A percentile compares a stretch with the other conserved stretches of the same genome.
These are phyloP conservation scores for Eulithis prunata DNA, from an alignment of 2,888 invertebrate genomes.

Conservation along the genomic window DNA sequence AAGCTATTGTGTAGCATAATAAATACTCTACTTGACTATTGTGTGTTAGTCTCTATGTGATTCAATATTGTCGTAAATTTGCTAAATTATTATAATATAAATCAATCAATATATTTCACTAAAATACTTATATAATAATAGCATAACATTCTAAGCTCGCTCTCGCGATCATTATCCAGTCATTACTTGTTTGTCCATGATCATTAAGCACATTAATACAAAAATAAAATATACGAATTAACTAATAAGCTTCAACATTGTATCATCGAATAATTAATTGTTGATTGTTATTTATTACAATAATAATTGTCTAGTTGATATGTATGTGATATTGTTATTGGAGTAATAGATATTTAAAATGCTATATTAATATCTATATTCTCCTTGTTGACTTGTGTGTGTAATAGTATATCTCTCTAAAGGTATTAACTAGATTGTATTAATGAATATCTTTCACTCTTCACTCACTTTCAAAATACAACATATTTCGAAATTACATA, in stretches of 20 bases:
- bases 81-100: conserved; percentile 36
- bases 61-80: conserved; percentile 47
- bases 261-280: conserved; percentile 82
- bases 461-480: conserved; percentile 27
- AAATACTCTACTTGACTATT: conserved; percentile 49
- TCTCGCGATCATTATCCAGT: conserved; percentile 65
- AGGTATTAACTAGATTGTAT: conserved; percentile 32
- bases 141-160: conserved; percentile 44
- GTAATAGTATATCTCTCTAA: conserved; percentile 61
- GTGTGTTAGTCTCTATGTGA: conserved; percentile 56
- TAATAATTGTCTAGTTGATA: conserved; percentile 76
- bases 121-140: conserved; percentile 45
- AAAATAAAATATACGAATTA: conserved; percentile 69
- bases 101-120: conserved; percentile 36
- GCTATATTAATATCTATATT: conserved; percentile 75
- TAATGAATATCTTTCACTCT: conserved; percentile 5
- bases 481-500: conserved; percentile 12
- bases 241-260: conserved; percentile 65
- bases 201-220: conserved; percentile 70
- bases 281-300: conserved; percentile 77
- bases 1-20: conserved; percentile 54
- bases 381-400: conserved; percentile 81
- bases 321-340: conserved; percentile 84
- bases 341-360: conserved; percentile 78
- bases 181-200: too few relatives aligned